Percentiles rank a stretch among this genome's conserved stretches.
Evolutionary conservation across 1,140 invertebrate species (phyloP).

Genomic region (Diachasmimorpha longicaudata): DNA sequence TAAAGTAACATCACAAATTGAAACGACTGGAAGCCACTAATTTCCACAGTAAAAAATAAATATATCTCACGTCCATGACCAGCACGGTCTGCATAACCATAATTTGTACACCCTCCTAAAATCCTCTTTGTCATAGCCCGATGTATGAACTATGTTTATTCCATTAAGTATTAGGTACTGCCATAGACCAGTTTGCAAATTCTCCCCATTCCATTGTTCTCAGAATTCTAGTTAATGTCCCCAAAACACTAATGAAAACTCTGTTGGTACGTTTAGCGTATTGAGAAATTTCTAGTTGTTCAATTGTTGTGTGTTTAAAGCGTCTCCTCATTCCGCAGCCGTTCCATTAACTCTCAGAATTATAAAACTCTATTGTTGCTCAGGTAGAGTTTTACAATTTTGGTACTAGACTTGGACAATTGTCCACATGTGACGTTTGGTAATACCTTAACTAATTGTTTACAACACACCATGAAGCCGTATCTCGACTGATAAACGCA

Average conservation of each 20-base stretch:
- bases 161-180: background rate
- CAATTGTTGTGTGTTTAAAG: background rate
- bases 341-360: background rate
- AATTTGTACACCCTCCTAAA: background rate
- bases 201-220: background rate
- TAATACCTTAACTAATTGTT: background rate
- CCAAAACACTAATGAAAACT: background rate
- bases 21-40: too few relatives aligned
- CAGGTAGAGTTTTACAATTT: conserved; percentile 5
- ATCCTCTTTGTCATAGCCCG: background rate
- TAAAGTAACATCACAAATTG: too few relatives aligned
- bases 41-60: too few relatives aligned
- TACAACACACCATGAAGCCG: background rate
- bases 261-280: background rate
- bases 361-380: background rate
- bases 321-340: background rate
- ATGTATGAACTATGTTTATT: background rate
- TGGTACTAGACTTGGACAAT: background rate
- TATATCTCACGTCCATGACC: background rate
- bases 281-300: conserved; percentile 1
- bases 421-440: background rate
- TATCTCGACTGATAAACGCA: too few relatives aligned
- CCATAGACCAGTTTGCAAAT: background rate
- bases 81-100: background rate
- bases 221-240: background rate